Evolutionary conservation across 2,888 invertebrate genomes (phyloP).

Genomic region (Eristalinus aeneus): DNA sequence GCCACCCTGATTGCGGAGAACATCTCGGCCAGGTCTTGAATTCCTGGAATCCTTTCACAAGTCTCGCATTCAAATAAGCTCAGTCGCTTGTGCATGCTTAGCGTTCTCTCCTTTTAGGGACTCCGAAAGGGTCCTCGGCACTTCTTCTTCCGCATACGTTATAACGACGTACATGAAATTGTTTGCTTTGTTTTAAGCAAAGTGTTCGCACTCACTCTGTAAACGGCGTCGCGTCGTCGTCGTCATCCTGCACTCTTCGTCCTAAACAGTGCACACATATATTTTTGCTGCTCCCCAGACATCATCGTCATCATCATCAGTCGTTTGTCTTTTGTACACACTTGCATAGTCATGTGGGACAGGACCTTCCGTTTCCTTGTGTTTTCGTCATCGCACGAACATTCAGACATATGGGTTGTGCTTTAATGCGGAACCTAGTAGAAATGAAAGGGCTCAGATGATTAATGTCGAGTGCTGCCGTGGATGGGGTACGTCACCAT

Average conservation of each 20-base stretch:
- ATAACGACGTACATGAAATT: slow-evolving; percentile 57
- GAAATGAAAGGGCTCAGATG: slow-evolving; percentile 64
- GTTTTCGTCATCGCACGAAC: background rate
- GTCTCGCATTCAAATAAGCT: slow-evolving; percentile 3
- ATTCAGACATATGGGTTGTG: slow-evolving; percentile 28
- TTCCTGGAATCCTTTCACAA: background rate
- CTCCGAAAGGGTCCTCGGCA: slow-evolving; percentile 23
- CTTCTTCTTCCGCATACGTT: slow-evolving; percentile 50
- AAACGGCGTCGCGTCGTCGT: slow-evolving; percentile 30
- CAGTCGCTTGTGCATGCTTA: slow-evolving; percentile 37
- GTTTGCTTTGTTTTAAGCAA: slow-evolving; percentile 60
- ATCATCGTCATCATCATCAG: slow-evolving; percentile 41
- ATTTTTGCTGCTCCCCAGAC: slow-evolving; percentile 44
- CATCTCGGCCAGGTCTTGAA: background rate
- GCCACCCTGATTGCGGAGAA: background rate
- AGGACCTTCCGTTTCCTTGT: slow-evolving; percentile 64
- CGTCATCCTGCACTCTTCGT: slow-evolving; percentile 17
- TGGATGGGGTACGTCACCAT: slow-evolving; percentile 20
- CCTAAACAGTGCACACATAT: slow-evolving; percentile 24
- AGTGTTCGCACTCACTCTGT: slow-evolving; percentile 59
- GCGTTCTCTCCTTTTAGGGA: slow-evolving; percentile 16
- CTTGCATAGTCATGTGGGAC: slow-evolving; percentile 64
- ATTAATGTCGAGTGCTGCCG: slow-evolving; percentile 52
- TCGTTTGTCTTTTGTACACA: slow-evolving; percentile 65
- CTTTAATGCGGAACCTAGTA: slow-evolving; percentile 49